Conservation (phyloP, 2,113 vertebrate species). For the Zosterops japonicus region DNA sequence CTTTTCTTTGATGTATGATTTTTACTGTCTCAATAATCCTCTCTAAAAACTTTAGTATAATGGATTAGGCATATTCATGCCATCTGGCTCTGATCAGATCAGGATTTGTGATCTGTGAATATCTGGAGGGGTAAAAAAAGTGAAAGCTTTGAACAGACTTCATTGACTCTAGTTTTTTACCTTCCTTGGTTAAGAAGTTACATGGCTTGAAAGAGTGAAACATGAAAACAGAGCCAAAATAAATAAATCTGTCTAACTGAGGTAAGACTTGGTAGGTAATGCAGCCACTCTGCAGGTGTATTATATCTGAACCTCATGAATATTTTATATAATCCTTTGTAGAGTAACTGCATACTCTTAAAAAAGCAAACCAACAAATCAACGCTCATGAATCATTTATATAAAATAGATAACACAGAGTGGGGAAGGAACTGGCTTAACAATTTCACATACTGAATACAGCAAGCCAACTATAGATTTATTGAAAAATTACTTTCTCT, state of each 20-base stretch:
- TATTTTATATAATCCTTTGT: conserved; percentile 20
- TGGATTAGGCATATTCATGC: background rate
- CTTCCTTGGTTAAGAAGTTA: background rate
- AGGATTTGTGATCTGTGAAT: background rate
- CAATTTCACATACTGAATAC: background rate
- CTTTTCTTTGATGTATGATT: background rate
- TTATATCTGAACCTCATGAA: conserved; percentile 8
- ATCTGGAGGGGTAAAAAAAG: background rate
- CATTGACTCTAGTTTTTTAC: background rate
- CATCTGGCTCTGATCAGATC: background rate
- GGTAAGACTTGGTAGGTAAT: background rate
- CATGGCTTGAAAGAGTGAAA: background rate
- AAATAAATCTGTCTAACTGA: background rate
- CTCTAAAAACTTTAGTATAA: background rate
- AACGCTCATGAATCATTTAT: background rate
- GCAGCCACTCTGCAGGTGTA: background rate
- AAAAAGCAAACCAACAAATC: background rate
- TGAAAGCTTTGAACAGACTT: background rate
- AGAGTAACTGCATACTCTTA: background rate
- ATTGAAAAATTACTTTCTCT: background rate
- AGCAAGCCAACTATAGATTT: background rate
- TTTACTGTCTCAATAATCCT: background rate
- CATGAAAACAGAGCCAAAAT: background rate
- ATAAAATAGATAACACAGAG: background rate
- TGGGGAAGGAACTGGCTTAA: background rate